Base-by-base conservation (phyloP, 2,113 vertebrate species). In the Platysteira castanea region DNA sequence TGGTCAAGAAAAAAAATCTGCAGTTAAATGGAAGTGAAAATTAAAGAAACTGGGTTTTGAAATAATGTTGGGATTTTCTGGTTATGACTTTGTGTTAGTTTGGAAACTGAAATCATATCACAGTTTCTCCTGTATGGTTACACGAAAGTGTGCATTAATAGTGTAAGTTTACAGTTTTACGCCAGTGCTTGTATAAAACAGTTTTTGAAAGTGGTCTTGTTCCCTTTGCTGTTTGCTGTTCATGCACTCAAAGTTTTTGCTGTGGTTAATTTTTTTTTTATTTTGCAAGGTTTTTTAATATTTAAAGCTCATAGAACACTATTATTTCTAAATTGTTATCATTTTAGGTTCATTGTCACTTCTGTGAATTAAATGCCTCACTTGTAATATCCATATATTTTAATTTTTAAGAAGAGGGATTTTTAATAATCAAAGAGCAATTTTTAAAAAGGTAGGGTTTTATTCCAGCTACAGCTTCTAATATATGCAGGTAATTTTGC, bases 391-490 rank as follows among this genome's bases (percentile, higher is more conserved):
- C 15, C 2, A 0, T 75, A 4, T 50, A 10, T 54, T 81, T 71
- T 67, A 47, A 44, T 82, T 81, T 52, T 31, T 28, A 8, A 37
- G 26, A 77, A 49, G 13, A 18, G 8, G 5, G 0, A 6, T 5
- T 57, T 79, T 69, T 65, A 57, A 19, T 65, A 59, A 44, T n/a
- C 3, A 6, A 71, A 70, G 11, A 60, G 17, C 14, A 67, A 4
- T 68, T 53, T 11, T 0, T 0, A 27, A 67, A 63, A 37, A 2
- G 0, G 2, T 14, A 5, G 1, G 2, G 2, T 20, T 95, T 87
- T 78, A 16, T 79, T 84, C 0, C 4, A 73, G 4, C 22, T 75
- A 33, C 60, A 81, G 14, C 42, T 92, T 71, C 16, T 67, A 21
- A 39, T 77, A 56, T 11, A 8, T 15, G 17, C 28, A 59, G 35